phyloP scores from a whole-genome alignment of 2,113 vertebrate species.

The Erythrocercus mccallii region DNA sequence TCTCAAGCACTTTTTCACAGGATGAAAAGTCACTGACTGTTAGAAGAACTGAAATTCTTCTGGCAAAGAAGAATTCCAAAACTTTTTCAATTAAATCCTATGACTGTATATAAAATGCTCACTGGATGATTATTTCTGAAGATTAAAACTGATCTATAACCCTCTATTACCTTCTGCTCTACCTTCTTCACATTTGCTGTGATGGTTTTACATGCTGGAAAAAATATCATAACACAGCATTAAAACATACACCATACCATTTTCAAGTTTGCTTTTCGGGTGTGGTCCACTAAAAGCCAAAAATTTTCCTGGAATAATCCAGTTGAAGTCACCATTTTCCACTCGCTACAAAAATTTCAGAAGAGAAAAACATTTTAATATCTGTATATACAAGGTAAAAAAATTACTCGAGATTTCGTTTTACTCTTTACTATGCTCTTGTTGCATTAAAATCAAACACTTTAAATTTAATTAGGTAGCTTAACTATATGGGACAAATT shows the following conservation, averaged over 20 bases:
- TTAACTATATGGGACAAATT: background rate
- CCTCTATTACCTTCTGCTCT: background rate
- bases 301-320: slow-evolving; percentile 94
- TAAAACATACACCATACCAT: slow-evolving; percentile 78
- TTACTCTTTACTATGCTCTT: background rate
- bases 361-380: slow-evolving; percentile 41
- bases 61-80: background rate
- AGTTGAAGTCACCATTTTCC: slow-evolving; percentile 98
- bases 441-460: background rate
- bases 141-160: background rate
- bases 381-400: background rate
- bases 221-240: background rate
- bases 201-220: background rate
- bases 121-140: background rate
- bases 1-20: background rate
- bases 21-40: background rate
- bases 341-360: slow-evolving; percentile 81
- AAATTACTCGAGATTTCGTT: background rate
- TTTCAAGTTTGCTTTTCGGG: slow-evolving; percentile 94
- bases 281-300: slow-evolving; percentile 98
- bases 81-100: background rate
- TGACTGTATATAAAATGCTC: background rate
- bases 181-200: background rate
- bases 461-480: background rate
- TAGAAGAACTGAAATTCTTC: background rate